A percentile compares a stretch with the other conserved stretches of the same genome.
Conservation (phyloP, 2,797 vertebrate species). For the Bradypodion pumilum region DNA sequence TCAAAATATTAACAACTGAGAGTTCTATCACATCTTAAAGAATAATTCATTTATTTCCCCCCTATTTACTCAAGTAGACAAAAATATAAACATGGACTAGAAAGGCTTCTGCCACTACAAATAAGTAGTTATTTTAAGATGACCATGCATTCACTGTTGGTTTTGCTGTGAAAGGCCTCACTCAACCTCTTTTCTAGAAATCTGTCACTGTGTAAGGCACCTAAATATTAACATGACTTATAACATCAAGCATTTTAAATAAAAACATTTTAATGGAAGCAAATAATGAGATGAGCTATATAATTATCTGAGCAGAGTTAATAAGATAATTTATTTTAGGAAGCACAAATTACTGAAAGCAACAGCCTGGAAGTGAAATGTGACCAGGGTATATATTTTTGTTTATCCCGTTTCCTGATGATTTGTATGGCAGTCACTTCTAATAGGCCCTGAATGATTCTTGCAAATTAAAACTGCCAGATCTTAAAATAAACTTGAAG, state of each 20-base stretch:
- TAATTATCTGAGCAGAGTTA: slow-evolving; percentile 20
- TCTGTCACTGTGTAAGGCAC: not conserved
- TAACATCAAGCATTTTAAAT: slow-evolving; percentile 16
- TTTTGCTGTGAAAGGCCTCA: not conserved
- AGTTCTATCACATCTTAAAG: too few species aligned
- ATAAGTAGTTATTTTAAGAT: not conserved
- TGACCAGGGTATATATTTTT: not conserved
- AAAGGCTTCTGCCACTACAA: not conserved
- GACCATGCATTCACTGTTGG: not conserved
- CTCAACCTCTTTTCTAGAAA: not conserved
- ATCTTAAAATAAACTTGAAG: slow-evolving; percentile 3
- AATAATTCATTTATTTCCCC: too few species aligned
- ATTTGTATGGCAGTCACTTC: slow-evolving; percentile 8
- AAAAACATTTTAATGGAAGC: slow-evolving; percentile 16
- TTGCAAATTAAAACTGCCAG: slow-evolving; percentile 7
- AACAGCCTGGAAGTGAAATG: slow-evolving; percentile 21
- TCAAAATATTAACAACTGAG: not conserved
- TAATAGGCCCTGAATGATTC: not conserved
- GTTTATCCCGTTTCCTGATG: not conserved
- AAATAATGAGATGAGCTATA: slow-evolving; percentile 18
- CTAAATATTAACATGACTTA: slow-evolving; percentile 26
- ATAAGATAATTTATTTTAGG: slow-evolving; percentile 14
- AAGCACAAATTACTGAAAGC: slow-evolving; percentile 18
- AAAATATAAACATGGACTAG: not conserved
- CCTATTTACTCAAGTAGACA: too few species aligned